Percentiles rank a stretch among this genome's conserved stretches.
phyloP scores from a whole-genome alignment of 2,888 invertebrate species.

The Drosophila atripex region DNA sequence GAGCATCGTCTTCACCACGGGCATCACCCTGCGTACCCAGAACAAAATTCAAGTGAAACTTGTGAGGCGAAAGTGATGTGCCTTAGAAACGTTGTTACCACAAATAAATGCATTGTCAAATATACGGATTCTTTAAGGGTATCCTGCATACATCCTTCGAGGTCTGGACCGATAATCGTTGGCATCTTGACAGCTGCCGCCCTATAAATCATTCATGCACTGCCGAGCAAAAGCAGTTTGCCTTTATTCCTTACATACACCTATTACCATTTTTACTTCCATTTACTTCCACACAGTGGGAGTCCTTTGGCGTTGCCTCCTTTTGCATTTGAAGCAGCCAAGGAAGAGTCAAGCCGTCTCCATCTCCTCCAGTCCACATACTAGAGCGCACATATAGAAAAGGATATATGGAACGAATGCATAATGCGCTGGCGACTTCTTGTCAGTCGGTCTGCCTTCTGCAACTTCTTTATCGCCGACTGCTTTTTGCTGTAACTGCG shows the following conservation, averaged over 20 bases:
- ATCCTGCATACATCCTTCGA: background rate
- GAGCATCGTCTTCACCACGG: conserved; percentile 39
- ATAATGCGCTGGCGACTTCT: conserved; percentile 61
- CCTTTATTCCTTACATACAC: conserved; percentile 12
- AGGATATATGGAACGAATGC: conserved; percentile 37
- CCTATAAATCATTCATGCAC: conserved; percentile 76
- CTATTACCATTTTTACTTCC: conserved; percentile 23
- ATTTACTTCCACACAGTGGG: conserved; percentile 26
- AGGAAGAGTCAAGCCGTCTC: conserved; percentile 53
- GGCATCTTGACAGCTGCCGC: conserved; percentile 44
- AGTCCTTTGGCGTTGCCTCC: conserved; percentile 2
- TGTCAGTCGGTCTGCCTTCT: conserved; percentile 37
- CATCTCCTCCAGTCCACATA: conserved; percentile 51
- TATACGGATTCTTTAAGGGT: background rate
- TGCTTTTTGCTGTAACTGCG: conserved; percentile 51
- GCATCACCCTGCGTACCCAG: conserved; percentile 50
- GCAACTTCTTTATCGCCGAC: conserved; percentile 52
- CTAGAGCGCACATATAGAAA: conserved; percentile 1
- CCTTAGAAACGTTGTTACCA: conserved; percentile 3
- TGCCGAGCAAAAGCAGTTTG: conserved; percentile 61
- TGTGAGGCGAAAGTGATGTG: conserved; percentile 42
- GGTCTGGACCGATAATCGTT: conserved; percentile 42
- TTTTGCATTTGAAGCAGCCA: conserved; percentile 12
- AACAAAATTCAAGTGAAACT: conserved; percentile 58
- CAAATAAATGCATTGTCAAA: background rate